Conservation (phyloP, 2,113 vertebrate genomes). For the Phalacrocorax carbo region DNA sequence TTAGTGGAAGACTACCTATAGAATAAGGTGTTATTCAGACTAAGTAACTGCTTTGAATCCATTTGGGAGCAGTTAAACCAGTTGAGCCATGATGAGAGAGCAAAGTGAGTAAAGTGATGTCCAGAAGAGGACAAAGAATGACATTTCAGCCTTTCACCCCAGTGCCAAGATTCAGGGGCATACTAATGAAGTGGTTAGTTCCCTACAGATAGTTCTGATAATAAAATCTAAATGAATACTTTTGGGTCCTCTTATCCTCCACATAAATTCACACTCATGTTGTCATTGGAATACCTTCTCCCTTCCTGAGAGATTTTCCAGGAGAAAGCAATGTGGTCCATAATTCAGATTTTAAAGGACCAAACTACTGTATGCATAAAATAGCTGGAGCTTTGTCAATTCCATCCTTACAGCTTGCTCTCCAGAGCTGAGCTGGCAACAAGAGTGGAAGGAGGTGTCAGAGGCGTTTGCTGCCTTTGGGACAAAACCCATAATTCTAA, state of each 20-base stretch:
- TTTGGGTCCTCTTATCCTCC: not conserved
- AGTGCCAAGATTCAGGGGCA: not conserved
- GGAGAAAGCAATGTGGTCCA: not conserved
- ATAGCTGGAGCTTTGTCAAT: slow-evolving; percentile 16
- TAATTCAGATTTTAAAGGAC: slow-evolving; percentile 22
- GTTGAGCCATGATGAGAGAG: not conserved
- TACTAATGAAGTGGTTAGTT: not conserved
- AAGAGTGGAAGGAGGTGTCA: not conserved
- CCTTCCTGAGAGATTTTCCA: slow-evolving; percentile 43
- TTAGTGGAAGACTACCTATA: not conserved
- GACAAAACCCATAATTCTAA: not conserved
- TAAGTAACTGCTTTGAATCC: not conserved
- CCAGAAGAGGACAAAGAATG: not conserved
- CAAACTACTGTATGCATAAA: slow-evolving; percentile 19
- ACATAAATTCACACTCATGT: not conserved
- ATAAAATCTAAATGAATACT: not conserved
- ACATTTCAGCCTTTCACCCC: not conserved
- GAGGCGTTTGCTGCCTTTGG: not conserved
- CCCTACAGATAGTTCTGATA: not conserved
- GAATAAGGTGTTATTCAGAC: not conserved
- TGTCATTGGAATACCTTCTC: not conserved
- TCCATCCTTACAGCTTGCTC: not conserved
- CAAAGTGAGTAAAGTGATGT: not conserved
- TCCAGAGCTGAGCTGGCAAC: not conserved
- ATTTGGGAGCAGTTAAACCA: not conserved